Evolutionary conservation across 1,140 invertebrate species (phyloP).

Genomic region (Drosophila pseudoananassae): DNA sequence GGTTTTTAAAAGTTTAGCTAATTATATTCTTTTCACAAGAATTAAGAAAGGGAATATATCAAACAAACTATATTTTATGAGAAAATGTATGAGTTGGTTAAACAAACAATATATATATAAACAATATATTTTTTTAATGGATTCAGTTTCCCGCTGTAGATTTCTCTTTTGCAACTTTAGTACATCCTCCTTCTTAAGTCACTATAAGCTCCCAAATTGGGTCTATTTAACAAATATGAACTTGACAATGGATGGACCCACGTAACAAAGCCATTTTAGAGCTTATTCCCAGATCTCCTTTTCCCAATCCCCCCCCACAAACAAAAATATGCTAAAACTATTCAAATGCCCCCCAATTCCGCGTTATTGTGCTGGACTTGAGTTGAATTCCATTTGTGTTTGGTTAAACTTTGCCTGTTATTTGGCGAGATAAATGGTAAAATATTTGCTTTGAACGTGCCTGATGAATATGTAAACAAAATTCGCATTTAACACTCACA

Average conservation of each 20-base stretch:
- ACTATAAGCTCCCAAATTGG: conserved; percentile 7
- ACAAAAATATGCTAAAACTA: conserved; percentile 23
- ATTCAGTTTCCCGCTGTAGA: not conserved
- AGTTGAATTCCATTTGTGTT: conserved; percentile 34
- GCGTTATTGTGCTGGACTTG: conserved; percentile 22
- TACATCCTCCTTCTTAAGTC: conserved; percentile 26
- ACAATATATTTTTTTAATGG: too few relatives aligned
- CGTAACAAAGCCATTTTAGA: conserved; percentile 39
- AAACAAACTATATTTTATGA: too few relatives aligned
- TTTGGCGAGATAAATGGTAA: conserved; percentile 47
- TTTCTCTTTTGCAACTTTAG: conserved; percentile 22
- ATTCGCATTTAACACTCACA: conserved; percentile 47
- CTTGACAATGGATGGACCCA: conserved; percentile 35
- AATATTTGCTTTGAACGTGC: conserved; percentile 59
- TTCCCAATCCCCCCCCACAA: conserved; percentile 22
- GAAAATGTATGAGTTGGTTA: too few relatives aligned
- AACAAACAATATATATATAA: too few relatives aligned
- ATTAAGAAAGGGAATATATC: not conserved
- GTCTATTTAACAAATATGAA: conserved; percentile 15
- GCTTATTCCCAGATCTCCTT: conserved; percentile 23
- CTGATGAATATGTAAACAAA: conserved; percentile 67
- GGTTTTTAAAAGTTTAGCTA: not conserved
- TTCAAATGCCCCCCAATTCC: conserved; percentile 25
- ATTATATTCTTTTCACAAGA: not conserved
- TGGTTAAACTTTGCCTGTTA: conserved; percentile 19